Percentiles rank a stretch among this genome's conserved stretches.
Conservation (phyloP, 2,797 vertebrate genomes). For the Nyctibius grandis region DNA sequence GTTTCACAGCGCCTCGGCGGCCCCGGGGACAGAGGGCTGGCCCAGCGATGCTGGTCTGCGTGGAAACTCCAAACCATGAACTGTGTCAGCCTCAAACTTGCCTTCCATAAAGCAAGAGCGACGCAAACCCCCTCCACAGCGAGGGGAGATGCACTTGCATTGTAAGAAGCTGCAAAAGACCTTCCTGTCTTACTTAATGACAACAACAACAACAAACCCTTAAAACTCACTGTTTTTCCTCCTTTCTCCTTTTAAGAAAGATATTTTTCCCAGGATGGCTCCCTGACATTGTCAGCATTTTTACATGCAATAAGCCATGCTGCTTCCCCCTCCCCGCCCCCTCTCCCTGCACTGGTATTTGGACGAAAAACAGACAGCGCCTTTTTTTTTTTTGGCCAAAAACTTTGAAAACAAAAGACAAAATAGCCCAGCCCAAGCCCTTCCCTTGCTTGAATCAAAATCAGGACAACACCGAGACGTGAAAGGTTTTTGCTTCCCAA, state of each 20-base stretch:
- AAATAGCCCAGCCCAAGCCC: not conserved
- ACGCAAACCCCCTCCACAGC: not conserved
- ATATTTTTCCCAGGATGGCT: not conserved
- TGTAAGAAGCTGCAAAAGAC: not conserved
- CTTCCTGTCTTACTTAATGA: not conserved
- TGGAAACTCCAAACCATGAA: not conserved
- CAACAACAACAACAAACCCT: not conserved
- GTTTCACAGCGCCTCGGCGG: not conserved
- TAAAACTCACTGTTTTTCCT: not conserved
- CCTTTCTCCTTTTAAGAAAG: not conserved
- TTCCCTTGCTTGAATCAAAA: not conserved
- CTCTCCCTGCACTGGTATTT: not conserved
- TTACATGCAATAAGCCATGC: not conserved
- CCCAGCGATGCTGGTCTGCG: not conserved
- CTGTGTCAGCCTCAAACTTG: not conserved
- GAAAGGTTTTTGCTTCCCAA: slow-evolving; percentile 19
- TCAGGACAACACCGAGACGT: not conserved
- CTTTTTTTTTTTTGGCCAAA: not conserved
- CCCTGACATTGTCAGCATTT: not conserved
- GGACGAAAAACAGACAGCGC: not conserved
- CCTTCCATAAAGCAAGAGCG: not conserved
- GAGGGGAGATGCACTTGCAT: not conserved
- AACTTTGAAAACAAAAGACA: slow-evolving; percentile 20
- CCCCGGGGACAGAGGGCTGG: accelerated
- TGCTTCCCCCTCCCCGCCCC: not conserved